A percentile compares a stretch with the other conserved stretches of the same genome.
Conservation (phyloP, 2,888 invertebrate genomes). For the Crepidodera aurea region DNA sequence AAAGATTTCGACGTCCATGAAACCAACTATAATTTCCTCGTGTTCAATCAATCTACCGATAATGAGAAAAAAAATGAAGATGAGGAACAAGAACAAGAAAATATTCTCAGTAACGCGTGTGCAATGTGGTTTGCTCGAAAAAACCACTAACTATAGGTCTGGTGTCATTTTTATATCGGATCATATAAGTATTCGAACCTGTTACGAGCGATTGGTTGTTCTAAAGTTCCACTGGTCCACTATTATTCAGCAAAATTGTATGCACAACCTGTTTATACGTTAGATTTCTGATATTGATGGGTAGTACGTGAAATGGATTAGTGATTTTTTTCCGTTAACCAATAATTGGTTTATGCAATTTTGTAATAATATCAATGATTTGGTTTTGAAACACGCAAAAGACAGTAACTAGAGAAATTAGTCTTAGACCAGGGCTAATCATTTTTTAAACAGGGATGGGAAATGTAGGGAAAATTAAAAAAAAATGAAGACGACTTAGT, state of each 20-base stretch:
- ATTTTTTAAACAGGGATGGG: too few species aligned
- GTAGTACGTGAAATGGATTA: slow-evolving; percentile 46
- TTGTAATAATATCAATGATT: neutral
- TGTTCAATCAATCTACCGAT: slow-evolving; percentile 52
- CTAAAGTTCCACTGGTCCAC: slow-evolving; percentile 34
- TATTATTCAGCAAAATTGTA: slow-evolving; percentile 48
- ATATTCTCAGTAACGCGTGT: slow-evolving; percentile 49
- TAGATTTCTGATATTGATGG: slow-evolving; percentile 47
- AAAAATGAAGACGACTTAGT: too few species aligned
- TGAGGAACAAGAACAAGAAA: slow-evolving; percentile 40
- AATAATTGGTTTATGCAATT: neutral
- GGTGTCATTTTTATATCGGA: slow-evolving; percentile 46
- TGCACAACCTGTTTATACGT: slow-evolving; percentile 49
- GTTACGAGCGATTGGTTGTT: slow-evolving; percentile 18
- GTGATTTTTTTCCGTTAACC: slow-evolving; percentile 12
- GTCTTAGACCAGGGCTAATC: too few species aligned
- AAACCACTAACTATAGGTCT: slow-evolving; percentile 48
- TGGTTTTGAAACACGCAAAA: too few species aligned
- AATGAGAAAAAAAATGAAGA: slow-evolving; percentile 46
- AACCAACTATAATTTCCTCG: slow-evolving; percentile 45
- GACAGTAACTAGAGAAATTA: too few species aligned
- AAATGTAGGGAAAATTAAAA: too few species aligned
- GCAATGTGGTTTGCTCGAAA: slow-evolving; percentile 48
- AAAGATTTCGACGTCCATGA: too few species aligned
- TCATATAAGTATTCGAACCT: slow-evolving; percentile 34